These are phyloP conservation scores for Apodemia zela DNA, from an alignment of 2,888 invertebrate genomes.

Conservation along the genomic window DNA sequence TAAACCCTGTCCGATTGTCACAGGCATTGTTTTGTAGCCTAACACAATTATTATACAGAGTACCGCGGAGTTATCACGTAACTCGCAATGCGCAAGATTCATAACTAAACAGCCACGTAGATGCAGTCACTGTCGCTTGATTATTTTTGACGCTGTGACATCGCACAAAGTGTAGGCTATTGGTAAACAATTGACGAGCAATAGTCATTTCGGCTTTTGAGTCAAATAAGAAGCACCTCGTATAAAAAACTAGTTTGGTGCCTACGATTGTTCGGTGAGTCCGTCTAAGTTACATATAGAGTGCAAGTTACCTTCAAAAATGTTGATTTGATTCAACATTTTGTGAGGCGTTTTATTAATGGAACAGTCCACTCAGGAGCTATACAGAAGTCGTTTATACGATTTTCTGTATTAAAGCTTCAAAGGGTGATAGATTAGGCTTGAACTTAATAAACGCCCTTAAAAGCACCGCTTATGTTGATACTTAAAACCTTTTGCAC, in stretches of 20 bases:
- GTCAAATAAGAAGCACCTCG: too few relatives aligned
- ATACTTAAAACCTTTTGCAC: conserved; percentile 18
- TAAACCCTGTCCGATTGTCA: too few relatives aligned
- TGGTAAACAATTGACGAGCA: too few relatives aligned
- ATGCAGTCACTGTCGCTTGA: too few relatives aligned
- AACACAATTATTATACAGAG: too few relatives aligned
- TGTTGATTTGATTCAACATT: conserved; percentile 74
- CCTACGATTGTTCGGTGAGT: neutral
- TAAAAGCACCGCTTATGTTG: conserved; percentile 19
- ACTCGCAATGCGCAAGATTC: too few relatives aligned
- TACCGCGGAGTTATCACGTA: too few relatives aligned
- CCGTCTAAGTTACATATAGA: neutral
- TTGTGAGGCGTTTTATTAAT: conserved; percentile 73
- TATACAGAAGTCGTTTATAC: conserved; percentile 47
- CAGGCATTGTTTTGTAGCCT: too few relatives aligned
- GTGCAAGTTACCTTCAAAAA: conserved; percentile 72
- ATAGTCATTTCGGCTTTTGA: too few relatives aligned
- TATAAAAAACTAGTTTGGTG: neutral
- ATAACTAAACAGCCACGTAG: too few relatives aligned
- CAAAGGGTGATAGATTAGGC: conserved; percentile 35
- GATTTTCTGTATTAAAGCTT: conserved; percentile 47
- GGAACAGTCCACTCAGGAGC: conserved; percentile 51
- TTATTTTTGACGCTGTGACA: too few relatives aligned
- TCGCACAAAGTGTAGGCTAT: too few relatives aligned
- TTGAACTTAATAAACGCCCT: conserved; percentile 29